phyloP scores from a whole-genome alignment of 1,140 invertebrate species.

The Lordiphosa collinella region DNA sequence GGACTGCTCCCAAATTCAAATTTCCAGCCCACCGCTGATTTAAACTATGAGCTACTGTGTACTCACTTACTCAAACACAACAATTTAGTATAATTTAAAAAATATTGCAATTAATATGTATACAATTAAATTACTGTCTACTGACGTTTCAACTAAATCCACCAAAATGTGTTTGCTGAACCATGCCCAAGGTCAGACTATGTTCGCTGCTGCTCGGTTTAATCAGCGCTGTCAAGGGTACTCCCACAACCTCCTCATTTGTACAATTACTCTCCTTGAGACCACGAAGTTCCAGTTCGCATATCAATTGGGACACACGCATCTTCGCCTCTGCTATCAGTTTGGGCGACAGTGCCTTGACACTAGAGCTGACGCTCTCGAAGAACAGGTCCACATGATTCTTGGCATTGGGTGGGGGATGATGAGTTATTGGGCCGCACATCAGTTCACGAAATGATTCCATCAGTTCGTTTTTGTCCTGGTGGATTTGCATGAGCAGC shows the following conservation, averaged over 20 bases:
- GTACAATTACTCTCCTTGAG: constrained; percentile 38
- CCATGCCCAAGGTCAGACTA: no score
- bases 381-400: constrained; percentile 75
- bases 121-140: no score
- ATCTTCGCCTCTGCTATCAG: constrained; percentile 72
- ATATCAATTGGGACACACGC: constrained; percentile 72
- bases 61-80: no score
- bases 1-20: no score
- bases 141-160: no score
- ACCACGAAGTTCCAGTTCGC: constrained; percentile 67
- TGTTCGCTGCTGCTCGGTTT: no score
- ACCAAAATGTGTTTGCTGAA: no score
- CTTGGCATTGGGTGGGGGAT: constrained; percentile 40
- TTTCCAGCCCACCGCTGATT: no score
- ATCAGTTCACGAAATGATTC: constrained; percentile 71
- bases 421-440: constrained; percentile 31
- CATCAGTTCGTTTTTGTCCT: constrained; percentile 74
- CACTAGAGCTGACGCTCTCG: constrained; percentile 75
- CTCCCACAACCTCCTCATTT: constrained; percentile 11
- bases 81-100: no score
- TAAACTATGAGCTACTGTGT: no score
- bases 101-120: no score
- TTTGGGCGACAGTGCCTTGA: constrained; percentile 68
- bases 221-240: background rate
- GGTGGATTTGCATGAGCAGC: constrained; percentile 71